Evolutionary conservation across 2,113 vertebrate genomes (phyloP).

Genomic region (Scomber colias): DNA sequence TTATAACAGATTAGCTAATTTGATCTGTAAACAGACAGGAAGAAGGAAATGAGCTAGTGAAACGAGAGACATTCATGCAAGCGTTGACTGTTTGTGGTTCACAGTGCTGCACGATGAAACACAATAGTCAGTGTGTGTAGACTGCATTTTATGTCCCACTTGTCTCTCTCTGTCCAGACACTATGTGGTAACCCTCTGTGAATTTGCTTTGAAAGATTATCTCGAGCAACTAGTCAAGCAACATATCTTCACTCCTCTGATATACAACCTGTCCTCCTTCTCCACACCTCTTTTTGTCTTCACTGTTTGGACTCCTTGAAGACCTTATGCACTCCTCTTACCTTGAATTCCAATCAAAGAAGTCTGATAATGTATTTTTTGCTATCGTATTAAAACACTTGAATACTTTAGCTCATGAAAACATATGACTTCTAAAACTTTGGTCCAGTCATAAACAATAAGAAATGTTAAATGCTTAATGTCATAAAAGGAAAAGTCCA

Average conservation of each 20-base stretch:
- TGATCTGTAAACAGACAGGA: conserved; percentile 2
- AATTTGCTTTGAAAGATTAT: conserved; percentile 47
- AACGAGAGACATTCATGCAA: not conserved
- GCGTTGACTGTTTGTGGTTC: conserved; percentile 6
- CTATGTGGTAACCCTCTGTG: not conserved
- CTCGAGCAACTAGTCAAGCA: conserved; percentile 69
- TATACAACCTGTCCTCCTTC: conserved; percentile 30
- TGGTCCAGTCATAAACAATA: not conserved
- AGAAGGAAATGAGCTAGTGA: no score
- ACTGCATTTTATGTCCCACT: not conserved
- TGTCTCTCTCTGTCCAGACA: conserved; percentile 47
- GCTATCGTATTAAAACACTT: not conserved
- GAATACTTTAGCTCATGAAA: not conserved
- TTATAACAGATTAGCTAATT: conserved; percentile 2
- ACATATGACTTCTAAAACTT: no score
- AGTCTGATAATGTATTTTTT: not conserved
- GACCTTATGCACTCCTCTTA: not conserved
- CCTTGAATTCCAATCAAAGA: not conserved
- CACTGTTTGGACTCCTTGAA: conserved; percentile 45
- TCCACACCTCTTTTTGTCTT: conserved; percentile 19
- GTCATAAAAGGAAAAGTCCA: not conserved
- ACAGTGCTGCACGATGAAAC: not conserved
- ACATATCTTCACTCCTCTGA: conserved; percentile 67
- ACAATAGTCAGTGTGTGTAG: not conserved
- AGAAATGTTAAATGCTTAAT: not conserved